Percentiles rank a stretch among this genome's conserved stretches.
Conservation (phyloP, 2,113 vertebrate species). For the Ceyx melanurus region DNA sequence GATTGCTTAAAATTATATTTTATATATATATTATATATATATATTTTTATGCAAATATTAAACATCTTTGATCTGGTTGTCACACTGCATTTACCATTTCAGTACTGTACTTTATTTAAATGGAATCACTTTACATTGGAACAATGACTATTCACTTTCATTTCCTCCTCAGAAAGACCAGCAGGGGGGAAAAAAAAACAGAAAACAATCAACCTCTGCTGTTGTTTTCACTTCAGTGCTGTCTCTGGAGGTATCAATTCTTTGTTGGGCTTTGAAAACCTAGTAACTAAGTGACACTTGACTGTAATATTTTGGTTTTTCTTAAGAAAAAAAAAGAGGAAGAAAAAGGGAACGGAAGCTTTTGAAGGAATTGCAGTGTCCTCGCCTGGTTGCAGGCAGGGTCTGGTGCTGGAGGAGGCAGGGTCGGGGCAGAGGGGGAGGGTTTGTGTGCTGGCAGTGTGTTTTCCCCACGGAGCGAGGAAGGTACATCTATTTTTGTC, state of each 20-base stretch:
- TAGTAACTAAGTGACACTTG: conserved; percentile 58
- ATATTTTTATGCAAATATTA: conserved; percentile 76
- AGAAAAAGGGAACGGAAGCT: background rate
- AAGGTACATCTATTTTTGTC: conserved; percentile 51
- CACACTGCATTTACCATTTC: conserved; percentile 79
- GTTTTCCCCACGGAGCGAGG: conserved; percentile 9
- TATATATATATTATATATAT: conserved; percentile 77
- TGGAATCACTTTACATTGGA: conserved; percentile 70
- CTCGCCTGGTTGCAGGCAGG: background rate
- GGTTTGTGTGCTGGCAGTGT: background rate
- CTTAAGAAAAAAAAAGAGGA: background rate
- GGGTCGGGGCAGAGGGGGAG: background rate
- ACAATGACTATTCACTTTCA: conserved; percentile 63
- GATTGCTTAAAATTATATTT: conserved; percentile 78
- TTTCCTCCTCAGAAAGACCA: conserved; percentile 64
- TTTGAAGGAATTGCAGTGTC: background rate
- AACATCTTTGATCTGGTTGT: conserved; percentile 78
- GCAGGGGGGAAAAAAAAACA: background rate
- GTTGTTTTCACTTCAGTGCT: conserved; percentile 46
- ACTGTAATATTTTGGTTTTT: conserved; percentile 5
- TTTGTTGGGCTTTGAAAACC: conserved; percentile 61
- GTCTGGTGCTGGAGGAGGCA: background rate
- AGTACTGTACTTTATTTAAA: conserved; percentile 81
- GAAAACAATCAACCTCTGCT: background rate
- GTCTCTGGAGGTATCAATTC: conserved; percentile 51